phyloP scores from a whole-genome alignment of 2,888 invertebrate species.

The Mythimna pallens region DNA sequence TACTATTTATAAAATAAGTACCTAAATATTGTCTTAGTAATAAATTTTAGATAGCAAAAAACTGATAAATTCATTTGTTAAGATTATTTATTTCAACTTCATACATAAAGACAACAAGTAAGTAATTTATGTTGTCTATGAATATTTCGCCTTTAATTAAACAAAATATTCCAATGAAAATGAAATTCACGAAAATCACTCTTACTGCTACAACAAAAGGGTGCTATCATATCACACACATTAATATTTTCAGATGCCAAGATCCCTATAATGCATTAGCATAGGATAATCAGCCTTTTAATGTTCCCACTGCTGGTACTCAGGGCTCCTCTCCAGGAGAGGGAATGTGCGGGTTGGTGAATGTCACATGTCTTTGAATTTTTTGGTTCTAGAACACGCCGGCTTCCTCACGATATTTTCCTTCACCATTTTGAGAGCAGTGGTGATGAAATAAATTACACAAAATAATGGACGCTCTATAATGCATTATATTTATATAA shows the following conservation, averaged over 20 bases:
- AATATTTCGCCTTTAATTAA: not conserved
- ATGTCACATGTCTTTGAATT: too few relatives aligned
- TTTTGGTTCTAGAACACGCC: too few relatives aligned
- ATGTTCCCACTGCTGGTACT: too few relatives aligned
- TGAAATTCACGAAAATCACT: not conserved
- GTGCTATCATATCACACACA: not conserved
- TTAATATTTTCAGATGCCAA: slow-evolving; percentile 3
- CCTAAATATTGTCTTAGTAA: not conserved
- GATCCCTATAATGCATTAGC: not conserved
- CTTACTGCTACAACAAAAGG: not conserved
- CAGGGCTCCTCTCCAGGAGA: too few relatives aligned
- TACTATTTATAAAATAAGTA: not conserved
- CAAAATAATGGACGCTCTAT: too few relatives aligned
- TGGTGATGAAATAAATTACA: too few relatives aligned
- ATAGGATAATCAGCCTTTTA: too few relatives aligned
- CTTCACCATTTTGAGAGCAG: too few relatives aligned
- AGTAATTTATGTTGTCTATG: not conserved
- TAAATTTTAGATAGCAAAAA: not conserved
- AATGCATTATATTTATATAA: too few relatives aligned
- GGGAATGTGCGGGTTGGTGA: too few relatives aligned
- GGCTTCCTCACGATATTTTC: too few relatives aligned
- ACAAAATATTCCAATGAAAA: not conserved
- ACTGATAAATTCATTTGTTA: not conserved
- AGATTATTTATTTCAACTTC: not conserved
- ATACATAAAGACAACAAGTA: not conserved